Percentiles rank a stretch among this genome's conserved stretches.
Evolutionary conservation across 2,797 vertebrate genomes (phyloP).

Genomic region (Liasis olivaceus): DNA sequence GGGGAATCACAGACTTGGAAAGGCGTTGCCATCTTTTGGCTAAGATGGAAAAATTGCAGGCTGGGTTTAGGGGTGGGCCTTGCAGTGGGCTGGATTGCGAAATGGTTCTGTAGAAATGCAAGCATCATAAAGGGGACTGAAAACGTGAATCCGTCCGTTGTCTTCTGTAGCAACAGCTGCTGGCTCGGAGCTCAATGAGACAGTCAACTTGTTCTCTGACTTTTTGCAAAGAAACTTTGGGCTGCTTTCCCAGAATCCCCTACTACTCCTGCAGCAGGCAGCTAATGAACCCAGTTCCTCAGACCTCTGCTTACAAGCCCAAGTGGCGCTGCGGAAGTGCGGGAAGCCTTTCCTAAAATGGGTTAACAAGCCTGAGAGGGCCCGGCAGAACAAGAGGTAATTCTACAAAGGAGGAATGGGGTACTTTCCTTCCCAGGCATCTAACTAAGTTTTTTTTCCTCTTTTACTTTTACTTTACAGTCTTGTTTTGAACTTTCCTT

Average conservation of each 20-base stretch:
- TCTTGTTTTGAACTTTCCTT: slow-evolving; percentile 32
- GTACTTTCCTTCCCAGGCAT: too few relatives aligned
- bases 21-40: background rate
- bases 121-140: background rate
- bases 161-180: background rate
- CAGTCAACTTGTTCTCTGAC: slow-evolving; percentile 62
- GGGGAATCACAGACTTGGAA: background rate
- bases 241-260: slow-evolving; percentile 78
- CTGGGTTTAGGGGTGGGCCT: background rate
- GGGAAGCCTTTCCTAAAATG: slow-evolving; percentile 62
- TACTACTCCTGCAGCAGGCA: slow-evolving; percentile 83
- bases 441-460: background rate
- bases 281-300: slow-evolving; percentile 75
- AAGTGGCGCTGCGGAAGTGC: slow-evolving; percentile 9
- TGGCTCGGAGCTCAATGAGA: slow-evolving; percentile 14
- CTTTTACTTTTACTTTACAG: background rate
- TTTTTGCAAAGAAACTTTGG: slow-evolving; percentile 78
- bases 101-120: background rate
- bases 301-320: slow-evolving; percentile 75
- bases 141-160: background rate
- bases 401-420: background rate
- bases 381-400: background rate
- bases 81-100: background rate
- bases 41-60: background rate
- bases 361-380: slow-evolving; percentile 66